Base-by-base conservation (phyloP, 2,888 invertebrate species). In the Perizoma flavofasciatum region DNA sequence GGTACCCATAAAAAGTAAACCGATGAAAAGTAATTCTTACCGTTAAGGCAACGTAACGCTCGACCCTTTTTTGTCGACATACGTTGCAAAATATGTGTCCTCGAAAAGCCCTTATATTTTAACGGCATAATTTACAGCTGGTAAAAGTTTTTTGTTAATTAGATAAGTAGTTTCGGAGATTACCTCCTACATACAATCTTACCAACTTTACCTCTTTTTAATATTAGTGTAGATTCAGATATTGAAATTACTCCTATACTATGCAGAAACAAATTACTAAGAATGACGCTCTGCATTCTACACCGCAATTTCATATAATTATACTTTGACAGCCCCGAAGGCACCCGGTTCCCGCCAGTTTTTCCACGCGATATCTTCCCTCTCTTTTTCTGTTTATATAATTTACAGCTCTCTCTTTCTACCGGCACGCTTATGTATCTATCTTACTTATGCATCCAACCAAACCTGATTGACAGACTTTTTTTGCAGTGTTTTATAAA, bases 281-380 rank as follows among this genome's bases (percentile, higher is more conserved):
- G 55, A 69, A 65, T 66, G 65, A 69, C 65, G 61, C 48, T 64
- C 63, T 66, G 67, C 59, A 64, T 65, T 62, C 63, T 66, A 35
- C 56, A 43, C 57, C 51, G 66, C 56, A 67, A 64, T 69, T 67
- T 65, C 56, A 43, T 58, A 52, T 68, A 67, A 70, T 70, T 67
- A 66, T 68, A 51, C 59, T 57, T 57, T 65, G 70, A 70, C 68
- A 67, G 66, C 61, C 61, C 55, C 63, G 57, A 62, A 65, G 65
- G 55, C 37, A 61, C 55, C 44, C n/a, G 41, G 44, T 59, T 60
- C 55, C 52, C 46, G 53, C 49, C 22, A 46, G 50, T 47, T 62
- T 56, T 62, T 58, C 58, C 61, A 62, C 55, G 54, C 58, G 51
- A 58, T 58, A 45, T 33, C 9, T 43, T 48, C 49, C 46, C 5